Evolutionary conservation across 2,113 vertebrate genomes (phyloP), one percentile per base, ranked within the genome.

Genomic region (Percina caprodes): DNA sequence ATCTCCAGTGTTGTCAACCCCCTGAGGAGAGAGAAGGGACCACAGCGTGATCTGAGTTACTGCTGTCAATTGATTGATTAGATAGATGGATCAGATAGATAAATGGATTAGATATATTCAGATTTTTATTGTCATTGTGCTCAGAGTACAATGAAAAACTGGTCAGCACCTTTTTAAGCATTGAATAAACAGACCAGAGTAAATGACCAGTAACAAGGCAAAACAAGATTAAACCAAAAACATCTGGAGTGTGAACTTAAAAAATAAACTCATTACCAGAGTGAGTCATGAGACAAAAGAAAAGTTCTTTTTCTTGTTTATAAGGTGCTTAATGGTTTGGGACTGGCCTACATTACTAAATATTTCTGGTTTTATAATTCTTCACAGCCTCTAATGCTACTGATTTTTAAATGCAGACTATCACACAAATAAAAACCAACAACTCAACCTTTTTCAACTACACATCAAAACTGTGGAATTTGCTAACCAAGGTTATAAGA

Each of bases 1-100:
- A 68, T 95, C 94, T 70, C 92, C 96, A 69, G 90, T 96, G 80
- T 90, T 92, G 91, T 98, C 96, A 60, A 97, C 95, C 59, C 94
- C 96, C 98, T 99, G 90, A 70, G 49, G 45, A 24, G 66, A 80
- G 83, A 78, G 12, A 79, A 19, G 6, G 21, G 7, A 54, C 7
- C n/a, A 75, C 67, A 71, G 63, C n/a, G 61, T 70, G 48, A 79
- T 1, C n/a, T 35, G n/a, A 65, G 30, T 39, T 62, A 59, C 45
- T 60, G 4, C 30, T 16, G 12, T 68, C 56, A 74, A 46, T 21
- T 39, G 35, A 39, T 39, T 39, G 35, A 39, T 39, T 10, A 0
- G 39, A 39, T 39, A 0, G 9, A 39, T 39, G 30, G 30, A 2
- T 30, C 3, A 30, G 30, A 30, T 30, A 30, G 30, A 30, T 30